Conservation (phyloP, 2,888 invertebrate species). For the Diarsia dahlii region DNA sequence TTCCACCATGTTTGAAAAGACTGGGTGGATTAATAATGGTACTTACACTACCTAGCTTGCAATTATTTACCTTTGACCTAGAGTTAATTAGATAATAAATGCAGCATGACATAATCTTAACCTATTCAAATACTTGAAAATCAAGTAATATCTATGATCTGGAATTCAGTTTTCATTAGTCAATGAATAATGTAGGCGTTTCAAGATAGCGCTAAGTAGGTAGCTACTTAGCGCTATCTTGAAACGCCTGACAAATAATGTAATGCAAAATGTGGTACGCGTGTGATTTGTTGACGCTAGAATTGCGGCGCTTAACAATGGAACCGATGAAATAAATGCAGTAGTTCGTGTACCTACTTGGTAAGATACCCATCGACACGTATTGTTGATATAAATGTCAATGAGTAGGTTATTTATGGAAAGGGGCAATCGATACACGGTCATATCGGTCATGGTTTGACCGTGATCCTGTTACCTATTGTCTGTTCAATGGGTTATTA, state of each 20-base stretch:
- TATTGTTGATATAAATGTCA: conserved; percentile 17
- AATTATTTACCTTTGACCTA: background rate
- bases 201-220: too few relatives aligned
- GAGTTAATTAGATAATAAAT: background rate
- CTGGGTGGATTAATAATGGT: too few relatives aligned
- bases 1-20: background rate
- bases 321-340: conserved; percentile 26
- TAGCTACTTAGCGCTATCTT: background rate
- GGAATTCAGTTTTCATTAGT: background rate
- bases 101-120: background rate
- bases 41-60: background rate
- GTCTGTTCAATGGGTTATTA: background rate
- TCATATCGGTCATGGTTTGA: conserved; percentile 9
- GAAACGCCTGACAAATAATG: conserved; percentile 63
- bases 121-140: conserved; percentile 9
- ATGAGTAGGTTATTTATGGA: conserved; percentile 22
- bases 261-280: conserved; percentile 53
- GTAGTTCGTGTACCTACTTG: background rate
- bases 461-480: background rate
- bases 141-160: background rate
- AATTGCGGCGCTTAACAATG: conserved; percentile 48
- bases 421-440: conserved; percentile 22
- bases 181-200: conserved; percentile 20
- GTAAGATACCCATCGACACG: conserved; percentile 23
- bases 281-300: conserved; percentile 43